These are phyloP conservation scores for Amphipoea oculea DNA, from an alignment of 2,888 invertebrate species.

Conservation along the genomic window DNA sequence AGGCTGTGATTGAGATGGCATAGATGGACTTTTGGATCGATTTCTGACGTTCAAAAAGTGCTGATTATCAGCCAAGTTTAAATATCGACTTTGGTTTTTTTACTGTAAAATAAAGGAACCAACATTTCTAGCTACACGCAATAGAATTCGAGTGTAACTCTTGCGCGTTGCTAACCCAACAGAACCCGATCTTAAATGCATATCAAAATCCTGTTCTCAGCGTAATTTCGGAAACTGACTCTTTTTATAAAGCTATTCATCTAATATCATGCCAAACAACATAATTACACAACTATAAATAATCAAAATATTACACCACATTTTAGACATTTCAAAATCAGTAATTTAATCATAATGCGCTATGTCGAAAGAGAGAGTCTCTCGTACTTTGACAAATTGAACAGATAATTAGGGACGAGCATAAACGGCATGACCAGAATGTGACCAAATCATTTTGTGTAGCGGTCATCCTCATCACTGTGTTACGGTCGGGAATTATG, in stretches of 20 bases:
- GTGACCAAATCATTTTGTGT: slow-evolving; percentile 87
- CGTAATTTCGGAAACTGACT: not conserved
- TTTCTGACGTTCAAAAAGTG: no score
- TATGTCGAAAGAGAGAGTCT: slow-evolving; percentile 71
- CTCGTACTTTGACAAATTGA: slow-evolving; percentile 73
- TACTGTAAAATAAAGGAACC: not conserved
- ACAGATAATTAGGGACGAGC: slow-evolving; percentile 82
- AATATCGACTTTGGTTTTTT: not conserved
- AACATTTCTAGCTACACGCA: not conserved
- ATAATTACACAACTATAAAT: slow-evolving; percentile 23
- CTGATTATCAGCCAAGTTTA: no score
- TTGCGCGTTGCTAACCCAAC: not conserved
- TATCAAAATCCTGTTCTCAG: not conserved
- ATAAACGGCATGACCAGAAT: slow-evolving; percentile 85
- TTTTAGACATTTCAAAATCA: slow-evolving; percentile 68
- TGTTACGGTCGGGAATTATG: slow-evolving; percentile 66
- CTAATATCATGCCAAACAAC: slow-evolving; percentile 15
- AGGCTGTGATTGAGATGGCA: not conserved
- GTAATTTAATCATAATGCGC: slow-evolving; percentile 68
- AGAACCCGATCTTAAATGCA: not conserved
- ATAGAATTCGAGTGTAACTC: no score
- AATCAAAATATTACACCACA: slow-evolving; percentile 58
- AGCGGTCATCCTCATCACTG: slow-evolving; percentile 83
- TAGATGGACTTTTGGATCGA: not conserved
- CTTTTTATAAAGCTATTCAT: not conserved